A percentile compares a stretch with the other conserved stretches of the same genome.
phyloP scores from a whole-genome alignment of 1,140 invertebrate genomes.

The Anagrus nilaparvatae region DNA sequence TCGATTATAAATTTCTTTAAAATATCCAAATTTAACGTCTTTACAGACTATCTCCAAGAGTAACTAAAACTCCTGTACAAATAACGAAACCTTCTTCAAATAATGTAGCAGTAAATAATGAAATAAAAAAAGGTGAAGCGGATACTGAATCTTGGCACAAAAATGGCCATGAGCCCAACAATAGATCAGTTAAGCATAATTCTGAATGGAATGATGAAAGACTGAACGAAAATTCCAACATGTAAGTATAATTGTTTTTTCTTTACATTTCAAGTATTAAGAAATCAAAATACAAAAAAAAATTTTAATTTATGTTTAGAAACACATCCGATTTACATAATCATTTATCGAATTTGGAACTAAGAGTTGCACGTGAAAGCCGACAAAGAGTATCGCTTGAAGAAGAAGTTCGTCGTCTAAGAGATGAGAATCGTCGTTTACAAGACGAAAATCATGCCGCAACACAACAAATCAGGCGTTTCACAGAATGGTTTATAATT shows the following conservation, averaged over 20 bases:
- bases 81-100: conserved; percentile 26
- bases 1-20: background rate
- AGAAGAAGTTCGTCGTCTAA: conserved; percentile 64
- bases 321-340: conserved; percentile 48
- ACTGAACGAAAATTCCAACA: conserved; percentile 24
- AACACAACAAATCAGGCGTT: conserved; percentile 76
- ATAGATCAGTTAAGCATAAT: conserved; percentile 25
- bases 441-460: conserved; percentile 83
- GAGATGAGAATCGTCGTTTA: conserved; percentile 74
- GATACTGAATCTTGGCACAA: conserved; percentile 29
- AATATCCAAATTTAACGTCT: conserved; percentile 1
- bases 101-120: conserved; percentile 27
- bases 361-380: conserved; percentile 52
- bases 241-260: conserved; percentile 23
- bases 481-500: conserved; percentile 80
- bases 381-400: conserved; percentile 51
- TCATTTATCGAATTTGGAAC: conserved; percentile 54
- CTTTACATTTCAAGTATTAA: background rate
- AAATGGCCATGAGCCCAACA: conserved; percentile 28
- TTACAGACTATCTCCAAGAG: conserved; percentile 41
- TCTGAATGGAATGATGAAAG: conserved; percentile 34
- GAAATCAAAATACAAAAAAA: background rate
- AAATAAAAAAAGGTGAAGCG: conserved; percentile 26
- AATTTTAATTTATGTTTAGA: conserved; percentile 18
- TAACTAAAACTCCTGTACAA: conserved; percentile 37